These are phyloP conservation scores for Lepeophtheirus salmonis DNA, from an alignment of 1,140 invertebrate species.

Conservation along the genomic window DNA sequence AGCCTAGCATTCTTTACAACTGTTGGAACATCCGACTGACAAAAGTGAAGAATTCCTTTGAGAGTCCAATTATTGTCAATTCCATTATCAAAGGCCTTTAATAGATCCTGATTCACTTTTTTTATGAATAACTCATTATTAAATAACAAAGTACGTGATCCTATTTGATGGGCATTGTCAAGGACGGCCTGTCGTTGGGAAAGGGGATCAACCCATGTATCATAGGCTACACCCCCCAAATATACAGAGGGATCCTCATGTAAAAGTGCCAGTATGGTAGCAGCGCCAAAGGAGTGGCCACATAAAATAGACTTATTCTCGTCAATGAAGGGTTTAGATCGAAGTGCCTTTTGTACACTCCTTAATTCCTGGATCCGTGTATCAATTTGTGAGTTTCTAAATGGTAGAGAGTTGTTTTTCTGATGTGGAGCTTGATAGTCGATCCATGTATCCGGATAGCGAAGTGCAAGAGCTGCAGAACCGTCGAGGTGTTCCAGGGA, in stretches of 20 bases:
- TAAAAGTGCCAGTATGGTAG: background rate
- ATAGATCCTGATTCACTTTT: background rate
- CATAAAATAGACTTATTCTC: background rate
- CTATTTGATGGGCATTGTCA: background rate
- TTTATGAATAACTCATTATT: background rate
- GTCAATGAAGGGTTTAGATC: background rate
- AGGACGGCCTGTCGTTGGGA: background rate
- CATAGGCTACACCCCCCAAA: background rate
- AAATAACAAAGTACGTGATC: background rate
- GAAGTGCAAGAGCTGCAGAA: background rate
- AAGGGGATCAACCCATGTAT: background rate
- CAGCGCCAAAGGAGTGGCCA: background rate
- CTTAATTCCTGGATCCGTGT: background rate
- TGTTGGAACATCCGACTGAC: background rate
- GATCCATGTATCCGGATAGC: background rate
- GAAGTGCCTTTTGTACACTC: background rate
- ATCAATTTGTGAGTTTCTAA: background rate
- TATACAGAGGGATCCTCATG: background rate
- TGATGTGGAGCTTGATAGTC: background rate
- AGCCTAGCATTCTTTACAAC: background rate
- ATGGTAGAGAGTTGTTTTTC: background rate
- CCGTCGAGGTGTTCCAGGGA: constrained; percentile 30
- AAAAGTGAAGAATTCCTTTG: background rate
- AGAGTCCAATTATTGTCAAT: background rate
- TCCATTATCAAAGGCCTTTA: background rate